Evolutionary conservation across 2,797 vertebrate species (phyloP), one percentile per base, ranked within the genome.

Genomic region (Eremophila alpestris): DNA sequence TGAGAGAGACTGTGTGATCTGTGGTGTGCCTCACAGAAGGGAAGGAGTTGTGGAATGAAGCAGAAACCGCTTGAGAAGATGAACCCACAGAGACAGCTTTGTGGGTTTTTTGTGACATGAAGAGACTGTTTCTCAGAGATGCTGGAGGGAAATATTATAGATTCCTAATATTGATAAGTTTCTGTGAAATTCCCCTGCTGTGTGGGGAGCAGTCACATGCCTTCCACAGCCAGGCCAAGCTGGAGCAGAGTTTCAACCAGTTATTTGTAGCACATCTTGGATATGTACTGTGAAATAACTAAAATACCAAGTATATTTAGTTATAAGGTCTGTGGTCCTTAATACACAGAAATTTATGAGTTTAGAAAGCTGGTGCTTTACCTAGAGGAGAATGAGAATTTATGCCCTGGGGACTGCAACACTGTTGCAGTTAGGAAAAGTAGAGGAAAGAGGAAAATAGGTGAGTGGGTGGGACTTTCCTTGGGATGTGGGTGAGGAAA

Each of bases 391-490:
- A 41, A 54, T 32, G 51, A 91, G 30, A 85, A 30, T 27, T 85
- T 87, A 3, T 16, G 32, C 55, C n/a, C 45, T 26, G 59, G 30
- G 40, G 24, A 67, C 79, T 73, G 75, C 67, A 77, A 34, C 4
- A 10, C 20, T 68, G 32, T 88, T 95, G 36, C 65, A 36, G 22
- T 19, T 65, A 63, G 65, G 49, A 43, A 70, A 68, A 73, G 48
- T 41, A 89, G 55, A 93, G 63, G 41, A 83, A 84, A 54, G 60
- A 85, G 88, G 67, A 73, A 89, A 86, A 89, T 55, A 76, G 34
- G 49, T 77, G 77, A 77, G 55, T 79, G 73, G 67, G 67, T 95
- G 77, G 92, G 89, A 87, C 86, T 94, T 93, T 55, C 68, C 29
- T 56, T 70, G 74, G 46, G 56, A 16, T 55, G 27, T 52, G 45